phyloP scores from a whole-genome alignment of 2,113 vertebrate genomes.

The Dunckerocampus dactyliophorus region DNA sequence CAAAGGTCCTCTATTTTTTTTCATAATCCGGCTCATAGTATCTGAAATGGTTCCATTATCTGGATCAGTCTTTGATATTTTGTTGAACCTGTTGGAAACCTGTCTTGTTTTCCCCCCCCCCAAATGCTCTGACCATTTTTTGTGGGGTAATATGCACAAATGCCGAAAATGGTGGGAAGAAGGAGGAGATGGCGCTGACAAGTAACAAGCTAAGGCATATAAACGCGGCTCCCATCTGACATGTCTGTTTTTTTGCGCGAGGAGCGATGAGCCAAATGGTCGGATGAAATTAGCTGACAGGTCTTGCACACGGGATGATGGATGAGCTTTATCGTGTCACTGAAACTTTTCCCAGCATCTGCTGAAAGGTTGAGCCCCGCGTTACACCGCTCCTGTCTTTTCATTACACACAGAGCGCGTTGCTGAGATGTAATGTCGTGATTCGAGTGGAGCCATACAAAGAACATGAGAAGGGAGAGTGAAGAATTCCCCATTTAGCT shows the following conservation, averaged over 20 bases:
- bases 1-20: too few species aligned
- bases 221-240: too few species aligned
- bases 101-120: too few species aligned
- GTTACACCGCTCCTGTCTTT: constrained; percentile 1
- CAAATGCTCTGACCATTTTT: too few species aligned
- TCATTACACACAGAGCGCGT: constrained; percentile 28
- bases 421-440: constrained; percentile 30
- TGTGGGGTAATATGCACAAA: too few species aligned
- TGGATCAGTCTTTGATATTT: too few species aligned
- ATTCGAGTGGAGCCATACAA: constrained; percentile 10
- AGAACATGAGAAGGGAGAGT: not conserved
- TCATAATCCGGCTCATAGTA: too few species aligned
- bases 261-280: constrained; percentile 5
- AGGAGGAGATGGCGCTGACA: too few species aligned
- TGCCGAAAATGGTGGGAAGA: too few species aligned
- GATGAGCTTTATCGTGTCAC: constrained; percentile 33
- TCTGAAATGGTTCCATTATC: too few species aligned
- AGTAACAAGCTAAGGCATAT: too few species aligned
- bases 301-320: constrained; percentile 36
- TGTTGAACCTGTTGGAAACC: too few species aligned
- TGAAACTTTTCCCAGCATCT: constrained; percentile 23
- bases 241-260: constrained; percentile 16
- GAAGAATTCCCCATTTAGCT: constrained; percentile 4
- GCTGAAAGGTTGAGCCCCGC: constrained; percentile 15
- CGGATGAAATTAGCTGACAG: constrained; percentile 39